These are phyloP conservation scores for Globodera ellingtonae DNA, from an alignment of 1,140 invertebrate species.

Conservation along the genomic window DNA sequence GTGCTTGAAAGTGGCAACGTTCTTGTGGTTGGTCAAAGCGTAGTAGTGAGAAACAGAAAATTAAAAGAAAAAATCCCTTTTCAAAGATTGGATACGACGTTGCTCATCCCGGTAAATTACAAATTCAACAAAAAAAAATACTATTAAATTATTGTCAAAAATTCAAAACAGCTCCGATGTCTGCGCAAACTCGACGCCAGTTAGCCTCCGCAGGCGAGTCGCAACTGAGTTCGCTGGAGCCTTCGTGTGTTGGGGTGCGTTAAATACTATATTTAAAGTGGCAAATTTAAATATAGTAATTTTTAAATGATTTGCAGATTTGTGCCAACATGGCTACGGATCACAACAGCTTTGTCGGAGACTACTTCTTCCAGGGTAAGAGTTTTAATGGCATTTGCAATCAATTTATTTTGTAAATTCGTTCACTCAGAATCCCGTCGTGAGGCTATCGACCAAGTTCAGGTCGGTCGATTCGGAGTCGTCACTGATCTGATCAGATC, in stretches of 20 bases:
- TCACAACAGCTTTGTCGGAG: slow-evolving; percentile 23
- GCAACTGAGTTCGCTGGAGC: slow-evolving; percentile 20
- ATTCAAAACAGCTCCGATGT: slow-evolving; percentile 1
- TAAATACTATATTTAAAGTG: not conserved
- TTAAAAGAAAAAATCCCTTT: too few species aligned
- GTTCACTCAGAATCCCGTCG: slow-evolving; percentile 9
- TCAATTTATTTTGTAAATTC: not conserved
- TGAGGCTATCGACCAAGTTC: slow-evolving; percentile 12
- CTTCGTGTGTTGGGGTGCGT: slow-evolving; percentile 36
- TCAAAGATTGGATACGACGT: slow-evolving; percentile 12
- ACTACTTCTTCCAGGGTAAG: slow-evolving; percentile 35
- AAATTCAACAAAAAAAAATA: not conserved
- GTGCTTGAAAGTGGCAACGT: slow-evolving; percentile 13
- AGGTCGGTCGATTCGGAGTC: not conserved
- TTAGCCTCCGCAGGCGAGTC: slow-evolving; percentile 4
- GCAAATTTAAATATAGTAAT: not conserved
- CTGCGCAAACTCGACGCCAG: not conserved
- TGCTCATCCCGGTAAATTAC: not conserved
- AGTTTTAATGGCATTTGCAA: not conserved
- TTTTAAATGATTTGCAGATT: slow-evolving; percentile 30
- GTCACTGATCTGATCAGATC: too few species aligned
- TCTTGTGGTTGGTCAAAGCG: slow-evolving; percentile 15
- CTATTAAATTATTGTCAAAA: not conserved
- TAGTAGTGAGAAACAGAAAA: too few species aligned
- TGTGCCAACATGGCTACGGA: slow-evolving; percentile 36